Conservation (phyloP, 2,113 vertebrate species). For the Carassius carassius region DNA sequence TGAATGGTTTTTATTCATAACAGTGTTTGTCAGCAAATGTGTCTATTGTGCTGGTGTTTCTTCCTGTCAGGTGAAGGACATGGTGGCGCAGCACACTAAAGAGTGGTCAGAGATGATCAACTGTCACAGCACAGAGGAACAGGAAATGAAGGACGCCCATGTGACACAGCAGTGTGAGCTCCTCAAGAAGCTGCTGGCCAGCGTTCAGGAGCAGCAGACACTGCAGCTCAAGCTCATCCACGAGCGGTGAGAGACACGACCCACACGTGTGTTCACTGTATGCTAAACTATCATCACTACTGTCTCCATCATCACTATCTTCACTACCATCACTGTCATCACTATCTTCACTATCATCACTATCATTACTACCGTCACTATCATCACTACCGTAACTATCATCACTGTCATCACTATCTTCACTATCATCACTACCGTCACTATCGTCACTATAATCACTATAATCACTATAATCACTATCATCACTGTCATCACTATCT, state of each 20-base stretch:
- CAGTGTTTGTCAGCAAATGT: background rate
- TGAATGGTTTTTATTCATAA: background rate
- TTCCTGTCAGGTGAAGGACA: constrained; percentile 86
- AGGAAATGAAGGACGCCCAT: constrained; percentile 88
- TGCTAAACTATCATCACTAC: background rate
- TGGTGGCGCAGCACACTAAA: constrained; percentile 95
- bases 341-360: background rate
- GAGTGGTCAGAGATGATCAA: constrained; percentile 97
- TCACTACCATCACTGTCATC: background rate
- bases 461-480: no score
- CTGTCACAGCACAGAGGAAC: constrained; percentile 88
- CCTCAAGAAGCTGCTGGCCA: constrained; percentile 86
- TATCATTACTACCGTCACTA: fast-evolving
- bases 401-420: no score
- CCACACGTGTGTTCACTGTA: no score
- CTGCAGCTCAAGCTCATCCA: constrained; percentile 92
- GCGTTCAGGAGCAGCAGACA: constrained; percentile 90
- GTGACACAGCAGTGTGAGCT: constrained; percentile 93
- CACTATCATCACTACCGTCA: no score
- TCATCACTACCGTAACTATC: no score
- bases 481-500: no score
- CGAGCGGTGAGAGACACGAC: constrained; percentile 80
- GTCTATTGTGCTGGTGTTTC: background rate
- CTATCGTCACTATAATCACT: no score
- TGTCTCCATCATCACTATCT: no score